Base-by-base conservation (phyloP, 2,888 invertebrate genomes). In the Drosophila ustulata region DNA sequence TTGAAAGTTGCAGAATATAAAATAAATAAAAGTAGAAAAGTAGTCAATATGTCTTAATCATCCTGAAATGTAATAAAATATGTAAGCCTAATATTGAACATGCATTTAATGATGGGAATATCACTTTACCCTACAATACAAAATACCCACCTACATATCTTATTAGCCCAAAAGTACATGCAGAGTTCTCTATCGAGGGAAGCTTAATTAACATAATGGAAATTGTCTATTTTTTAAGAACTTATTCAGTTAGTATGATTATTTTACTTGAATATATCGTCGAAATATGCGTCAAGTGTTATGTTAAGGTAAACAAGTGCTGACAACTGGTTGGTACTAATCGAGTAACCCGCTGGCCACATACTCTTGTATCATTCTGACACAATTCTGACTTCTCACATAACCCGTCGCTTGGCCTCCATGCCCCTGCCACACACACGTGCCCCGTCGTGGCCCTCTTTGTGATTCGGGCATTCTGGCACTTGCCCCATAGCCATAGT, bases 371-470 rank as follows among this genome's bases (percentile, higher is more conserved):
- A 56, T 49, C 62, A 50, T 46, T 63, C 53, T 80, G 76, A 76
- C 76, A 76, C 76, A 80, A 71, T 80, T 80, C 66, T 71, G 77
- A 61, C 80, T 76, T 53, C 56, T 57, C 76, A 34, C 49, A 64
- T 49, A 61, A 53, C 43, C 37, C 50, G 46, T 13, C 71, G 30
- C 49, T 59, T 51, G 59, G 47, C 59, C 51, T 26, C 41, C 18
- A 43, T 43, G 64, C 39, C 52, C 55, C 45, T 5, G 0, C 25
- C 25, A 43, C 39, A 41, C 6, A 18, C 13, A 18, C 39, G 13
- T 7, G 39, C 39, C 46, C 28, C 4, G 4, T 30, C 32, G 32
- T 30, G 39, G 32, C 45, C n/a, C 43, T 23, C 11, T 39, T 34
- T 39, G 61, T 23, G 28, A 59, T 59, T 30, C 30, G 39, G 52